Evolutionary conservation across 2,113 vertebrate species (phyloP), one percentile per base, ranked within the genome.

Genomic region (Phylloscopus trochiloides): DNA sequence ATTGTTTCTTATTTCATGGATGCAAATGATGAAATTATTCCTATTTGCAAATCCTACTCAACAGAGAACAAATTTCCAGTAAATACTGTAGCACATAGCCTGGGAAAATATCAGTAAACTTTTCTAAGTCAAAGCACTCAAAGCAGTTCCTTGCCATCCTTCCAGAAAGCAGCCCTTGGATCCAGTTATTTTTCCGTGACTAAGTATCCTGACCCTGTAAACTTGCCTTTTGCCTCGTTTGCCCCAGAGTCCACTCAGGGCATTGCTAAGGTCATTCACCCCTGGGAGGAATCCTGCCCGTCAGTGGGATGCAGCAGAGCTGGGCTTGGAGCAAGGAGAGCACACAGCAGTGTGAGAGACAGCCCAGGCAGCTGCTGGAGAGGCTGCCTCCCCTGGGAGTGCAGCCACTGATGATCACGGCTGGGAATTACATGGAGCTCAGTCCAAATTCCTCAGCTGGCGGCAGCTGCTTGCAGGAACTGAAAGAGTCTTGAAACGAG

Each of bases 401-500:
- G 68, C 50, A 52, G 71, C 17, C 40, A 9, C 51, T 34, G 94
- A 68, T 84, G 91, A 90, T 43, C 77, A 9, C 3, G 2, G 47
- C 24, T 90, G 96, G 92, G 92, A 96, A 93, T 96, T 90, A 63
- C 34, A 8, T 1, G 18, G 50, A 90, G 25, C 65, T 77, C 82
- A 22, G 54, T 8, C 66, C 90, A 93, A 73, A 95, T 94, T 96
- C 87, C 93, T 95, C 94, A 94, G 65, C 90, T 94, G 95, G 92
- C 94, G 90, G 83, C 90, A 92, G 91, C 93, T 91, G 94, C 38
- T 87, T 18, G 62, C 20, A 18, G 68, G 94, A 96, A 87, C 77
- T n/a, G 42, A 84, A 32, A 47, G 58, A 93, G n/a, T 65, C 79
- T 93, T 80, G 42, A 90, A 93, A 67, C 17, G 25, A 96, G 19